Conservation (phyloP, 2,113 vertebrate genomes). For the Solea solea region DNA sequence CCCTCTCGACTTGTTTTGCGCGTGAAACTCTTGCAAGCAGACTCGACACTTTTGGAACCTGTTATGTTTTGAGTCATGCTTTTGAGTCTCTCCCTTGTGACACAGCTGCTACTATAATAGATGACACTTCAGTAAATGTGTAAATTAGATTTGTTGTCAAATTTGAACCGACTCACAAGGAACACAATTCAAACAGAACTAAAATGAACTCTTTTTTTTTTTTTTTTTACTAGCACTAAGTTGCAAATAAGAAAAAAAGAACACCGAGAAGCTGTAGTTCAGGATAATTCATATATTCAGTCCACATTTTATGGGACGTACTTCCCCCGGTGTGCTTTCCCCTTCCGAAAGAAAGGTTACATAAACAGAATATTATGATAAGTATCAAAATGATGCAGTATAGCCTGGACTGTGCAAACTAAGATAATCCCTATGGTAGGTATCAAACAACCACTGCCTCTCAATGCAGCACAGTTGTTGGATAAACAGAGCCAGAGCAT, state of each 20-base stretch:
- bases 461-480: slow-evolving; percentile 49
- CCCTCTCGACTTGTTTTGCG: too few relatives aligned
- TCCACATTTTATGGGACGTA: slow-evolving; percentile 26
- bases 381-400: slow-evolving; percentile 38
- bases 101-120: background rate
- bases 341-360: slow-evolving; percentile 37
- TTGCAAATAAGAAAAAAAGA: too few relatives aligned
- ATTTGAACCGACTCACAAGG: slow-evolving; percentile 17
- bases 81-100: background rate
- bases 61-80: background rate
- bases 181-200: background rate
- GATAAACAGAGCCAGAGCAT: slow-evolving; percentile 62
- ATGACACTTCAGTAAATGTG: slow-evolving; percentile 6
- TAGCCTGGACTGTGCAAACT: slow-evolving; percentile 27
- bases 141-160: slow-evolving; percentile 28
- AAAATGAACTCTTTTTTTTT: too few relatives aligned
- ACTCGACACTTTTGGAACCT: too few relatives aligned
- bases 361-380: slow-evolving; percentile 46
- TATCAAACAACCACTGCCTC: slow-evolving; percentile 54
- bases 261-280: slow-evolving; percentile 1
- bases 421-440: slow-evolving; percentile 41
- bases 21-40: background rate
- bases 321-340: background rate
- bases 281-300: slow-evolving; percentile 50
- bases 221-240: too few relatives aligned